Evolutionary conservation across 2,113 vertebrate species (phyloP), one percentile per base, ranked within the genome.

Genomic region (Coryphaenoides rupestris): DNA sequence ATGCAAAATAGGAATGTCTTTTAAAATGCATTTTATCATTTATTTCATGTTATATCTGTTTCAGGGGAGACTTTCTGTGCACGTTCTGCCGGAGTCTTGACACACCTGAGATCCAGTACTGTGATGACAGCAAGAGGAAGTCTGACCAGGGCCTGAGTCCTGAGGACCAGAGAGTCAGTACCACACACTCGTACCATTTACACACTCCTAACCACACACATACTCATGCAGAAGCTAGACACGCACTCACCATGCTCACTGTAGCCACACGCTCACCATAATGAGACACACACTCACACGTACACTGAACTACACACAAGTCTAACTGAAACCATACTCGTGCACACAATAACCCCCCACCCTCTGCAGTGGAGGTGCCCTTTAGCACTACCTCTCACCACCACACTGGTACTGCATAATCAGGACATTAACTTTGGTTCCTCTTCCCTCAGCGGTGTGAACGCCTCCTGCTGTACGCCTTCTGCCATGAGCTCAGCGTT

Each of bases 31-130:
- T 40, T 40, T 40, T 1, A 12, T 40, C 9, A 12, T 40, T 40
- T 40, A 1, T 12, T 40, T 7, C 33, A 40, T 40, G n/a, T n/a
- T 12, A 12, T 12, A 40, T 40, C 33, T 40, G 5, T 40, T 40
- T 40, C 33, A 99, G 96, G 85, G 97, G 96, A 50, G 96, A 99
- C 62, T 99, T 96, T 91, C 95, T 99, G 86, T 99, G 97, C 81
- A 98, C 97, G 0, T 99, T 98, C 90, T 99, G 97, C 81, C 93
- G 96, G 87, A 95, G 92, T 84, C 83, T 98, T 64, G 86, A 84
- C 59, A 93, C 84, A 60, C 97, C 96, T 22, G 96, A 99, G 87
- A 93, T 98, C n/a, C 92, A 95, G 77, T 98, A 98, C 85, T 96
- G 94, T 87, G 95, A 98, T 55, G 95, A 98, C 81, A 94, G 93